Base-by-base conservation (phyloP, 2,113 vertebrate species). In the Camelus dromedarius region DNA sequence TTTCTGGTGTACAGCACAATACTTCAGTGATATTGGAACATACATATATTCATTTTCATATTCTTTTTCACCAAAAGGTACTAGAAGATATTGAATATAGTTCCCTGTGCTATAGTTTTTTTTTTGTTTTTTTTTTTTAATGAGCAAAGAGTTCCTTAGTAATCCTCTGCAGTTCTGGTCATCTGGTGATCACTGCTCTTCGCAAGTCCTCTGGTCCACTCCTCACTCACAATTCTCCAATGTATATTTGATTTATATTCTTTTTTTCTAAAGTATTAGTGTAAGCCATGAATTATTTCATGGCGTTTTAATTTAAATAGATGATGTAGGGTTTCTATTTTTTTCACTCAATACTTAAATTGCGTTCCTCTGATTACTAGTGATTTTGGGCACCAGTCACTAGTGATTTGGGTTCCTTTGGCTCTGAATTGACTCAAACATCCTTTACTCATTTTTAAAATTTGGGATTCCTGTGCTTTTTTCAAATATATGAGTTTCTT, bases 291-390 rank as follows among this genome's bases (percentile, higher is more conserved):
- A 8, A 66, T 62, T 50, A 35, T 92, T 60, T 84, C 20, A 35
- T 67, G 19, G 52, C 58, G 16, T 24, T 81, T 69, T 72, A 77
- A 32, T 72, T 58, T 72, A 15, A 14, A 52, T n/a, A 35, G 2
- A 72, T 72, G 14, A 8, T 38, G 12, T 22, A 26, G 3, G 83
- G 2, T 50, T 86, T 80, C 56, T 67, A 11, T 4, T 20, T 82
- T 94, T 95, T 90, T 86, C 54, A 96, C 35, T 83, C 75, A 94
- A 16, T 5, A 22, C 22, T 87, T 82, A 60, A 94, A 46, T 64
- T 35, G 5, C 35, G 5, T 96, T 91, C 24, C 24, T 90, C 54
- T 96, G 38, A 77, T 86, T 89, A 46, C 20, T 84, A 81, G 66
- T 96, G 46, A 64, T n/a, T 62, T 89, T 86, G 3, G 7, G 11